Evolutionary conservation across 2,113 vertebrate genomes (phyloP), one percentile per base, ranked within the genome.

Genomic region (Aldabrachelys gigantea): DNA sequence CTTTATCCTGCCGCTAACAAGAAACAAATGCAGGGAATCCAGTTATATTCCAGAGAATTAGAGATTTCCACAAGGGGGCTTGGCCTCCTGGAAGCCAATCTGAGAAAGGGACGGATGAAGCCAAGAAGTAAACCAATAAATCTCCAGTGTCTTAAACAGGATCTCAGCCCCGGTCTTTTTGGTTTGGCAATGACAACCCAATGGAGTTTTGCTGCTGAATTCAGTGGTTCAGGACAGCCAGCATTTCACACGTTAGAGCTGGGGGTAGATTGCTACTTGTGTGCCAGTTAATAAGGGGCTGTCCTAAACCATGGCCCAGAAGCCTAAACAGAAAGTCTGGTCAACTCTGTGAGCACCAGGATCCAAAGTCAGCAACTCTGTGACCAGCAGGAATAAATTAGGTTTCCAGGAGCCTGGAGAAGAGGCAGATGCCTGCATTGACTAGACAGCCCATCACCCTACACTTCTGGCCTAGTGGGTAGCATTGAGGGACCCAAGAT

Each of bases 1-100:
- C 90, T 96, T 69, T 38, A 95, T 92, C 89, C 95, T 90, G 27
- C 95, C 94, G 47, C 95, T 98, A 78, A 44, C 41, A 27, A 78
- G 75, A 78, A 47, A 29, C 25, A 78, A 78, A 78, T 13, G 75
- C 75, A 78, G 38, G 25, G 75, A 72, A 72, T 21, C 65, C n/a
- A 72, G 9, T 72, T 72, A 72, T 38, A 38, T 72, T 38, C 19
- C n/a, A 21, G 65, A n/a, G 19, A 21, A 35, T 9, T 9, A 17
- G 65, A 38, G 35, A 38, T 72, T 21, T 72, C n/a, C 65, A 72
- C 19, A 19, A 5, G 10, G 65, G 65, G 65, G 35, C 65, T 22
- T 52, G 47, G 31, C 49, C 54, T 50, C 50, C 53, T 52, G 31
- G 25, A 78, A 78, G 41, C 38, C 41, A 44, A 47, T 47, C 10